A percentile compares a stretch with the other conserved stretches of the same genome.
Evolutionary conservation across 1,140 invertebrate genomes (phyloP).

Genomic region (Odontomachus brunneus): DNA sequence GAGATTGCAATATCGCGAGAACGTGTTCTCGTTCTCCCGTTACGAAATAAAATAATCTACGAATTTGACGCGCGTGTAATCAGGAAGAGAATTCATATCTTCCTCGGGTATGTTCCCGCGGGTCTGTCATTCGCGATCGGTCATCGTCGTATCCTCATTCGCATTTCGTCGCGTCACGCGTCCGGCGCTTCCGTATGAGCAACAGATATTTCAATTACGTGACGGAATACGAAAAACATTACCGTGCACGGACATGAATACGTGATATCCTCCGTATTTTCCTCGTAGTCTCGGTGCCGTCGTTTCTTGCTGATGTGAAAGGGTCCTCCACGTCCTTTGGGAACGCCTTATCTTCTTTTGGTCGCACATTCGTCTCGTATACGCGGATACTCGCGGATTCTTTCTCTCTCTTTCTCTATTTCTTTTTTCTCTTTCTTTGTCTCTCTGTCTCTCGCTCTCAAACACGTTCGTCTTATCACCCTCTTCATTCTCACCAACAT

Average conservation of each 20-base stretch:
- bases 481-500: constrained; percentile 59
- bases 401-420: too few species aligned
- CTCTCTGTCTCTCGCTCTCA: neutral
- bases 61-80: too few species aligned
- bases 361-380: constrained; percentile 26
- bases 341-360: constrained; percentile 38
- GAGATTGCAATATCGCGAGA: neutral
- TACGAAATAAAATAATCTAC: too few species aligned
- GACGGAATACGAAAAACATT: constrained; percentile 18
- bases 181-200: neutral
- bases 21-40: neutral
- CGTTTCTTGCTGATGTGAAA: neutral
- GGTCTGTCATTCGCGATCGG: too few species aligned
- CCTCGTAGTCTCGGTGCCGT: neutral
- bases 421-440: too few species aligned
- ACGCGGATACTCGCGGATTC: neutral
- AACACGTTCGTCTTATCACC: constrained; percentile 31
- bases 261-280: constrained; percentile 41
- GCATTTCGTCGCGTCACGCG: neutral
- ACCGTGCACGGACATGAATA: constrained; percentile 27
- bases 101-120: too few species aligned
- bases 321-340: neutral
- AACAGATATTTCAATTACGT: constrained; percentile 48
- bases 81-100: too few species aligned
- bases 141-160: neutral